Conservation (phyloP, 2,888 invertebrate species). For the Arctia plantaginis region DNA sequence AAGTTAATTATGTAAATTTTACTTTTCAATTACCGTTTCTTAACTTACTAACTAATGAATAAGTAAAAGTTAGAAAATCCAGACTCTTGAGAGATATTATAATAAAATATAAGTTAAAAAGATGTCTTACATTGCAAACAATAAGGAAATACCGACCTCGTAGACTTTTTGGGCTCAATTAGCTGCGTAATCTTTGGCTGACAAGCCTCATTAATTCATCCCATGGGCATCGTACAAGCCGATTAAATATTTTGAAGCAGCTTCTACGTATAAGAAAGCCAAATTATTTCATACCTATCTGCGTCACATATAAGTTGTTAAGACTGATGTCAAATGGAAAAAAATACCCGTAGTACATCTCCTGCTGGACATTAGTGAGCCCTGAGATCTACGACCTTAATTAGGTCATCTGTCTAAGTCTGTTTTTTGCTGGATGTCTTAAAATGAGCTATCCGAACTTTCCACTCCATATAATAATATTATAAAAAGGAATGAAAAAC, state of each 20-base stretch:
- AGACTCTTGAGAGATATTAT: slow-evolving; percentile 20
- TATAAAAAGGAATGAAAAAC: too few species aligned
- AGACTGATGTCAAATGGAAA: neutral
- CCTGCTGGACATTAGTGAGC: too few species aligned
- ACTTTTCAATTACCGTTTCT: slow-evolving; percentile 31
- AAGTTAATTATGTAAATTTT: slow-evolving; percentile 28
- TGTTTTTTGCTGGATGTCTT: too few species aligned
- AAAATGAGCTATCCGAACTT: too few species aligned
- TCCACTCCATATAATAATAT: too few species aligned
- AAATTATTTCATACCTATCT: slow-evolving; percentile 1
- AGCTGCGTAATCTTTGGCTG: slow-evolving; percentile 16
- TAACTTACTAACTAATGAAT: slow-evolving; percentile 32
- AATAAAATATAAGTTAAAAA: slow-evolving; percentile 26
- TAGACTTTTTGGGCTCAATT: slow-evolving; percentile 10
- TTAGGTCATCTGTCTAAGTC: too few species aligned
- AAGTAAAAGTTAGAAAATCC: slow-evolving; percentile 16
- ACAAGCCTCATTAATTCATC: slow-evolving; percentile 16
- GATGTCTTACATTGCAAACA: neutral
- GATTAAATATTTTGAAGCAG: slow-evolving; percentile 13
- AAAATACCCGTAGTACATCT: neutral
- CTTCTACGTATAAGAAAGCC: neutral
- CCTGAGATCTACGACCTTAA: too few species aligned
- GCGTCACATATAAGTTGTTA: neutral
- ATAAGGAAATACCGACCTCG: neutral
- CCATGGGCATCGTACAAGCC: slow-evolving; percentile 17